Evolutionary conservation across 2,888 invertebrate genomes (phyloP), one percentile per base, ranked within the genome.

Genomic region (Gymnocheta viridis): DNA sequence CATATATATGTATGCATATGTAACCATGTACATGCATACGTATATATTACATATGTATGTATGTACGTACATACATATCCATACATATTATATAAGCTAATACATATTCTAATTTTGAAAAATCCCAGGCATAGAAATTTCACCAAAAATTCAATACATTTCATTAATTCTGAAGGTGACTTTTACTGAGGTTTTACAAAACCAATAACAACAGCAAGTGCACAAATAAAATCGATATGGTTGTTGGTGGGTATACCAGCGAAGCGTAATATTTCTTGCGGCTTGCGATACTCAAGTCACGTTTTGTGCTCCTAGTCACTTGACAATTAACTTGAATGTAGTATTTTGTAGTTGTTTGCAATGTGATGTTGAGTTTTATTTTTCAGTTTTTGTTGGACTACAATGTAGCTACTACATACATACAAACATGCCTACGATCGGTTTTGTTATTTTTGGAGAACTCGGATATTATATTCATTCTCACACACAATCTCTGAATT

Each of bases 51-150:
- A 32, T 7, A n/a, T n/a, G n/a, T n/a, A 32, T 32, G 32, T 38
- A n/a, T 14, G 7, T 24, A n/a, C 22, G 24, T 62, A 41, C 0
- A 5, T 22, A 24, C 14, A 19, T 38, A 12, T 41, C 12, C 12
- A 12, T 41, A 4, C 32, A 32, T n/a, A 14, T 4, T n/a, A n/a
- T 41, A 4, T 22, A 6, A 14, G 5, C 24, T 54, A 17, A 9
- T 17, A 35, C 19, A 12, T 19, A 35, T 56, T 58, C 44, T 73
- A 58, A 22, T 86, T 89, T 86, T 87, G 77, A 54, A 66, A 56
- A 64, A 60, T 5, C 22, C 22, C 58, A 66, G 35, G 4, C 10
- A 51, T 1, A 54, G 17, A 22, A 73, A 72, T 77, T 77, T 78
- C 72, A 82, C 62, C 67, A 78, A 66, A 69, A 47, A 10, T 19